phyloP scores from a whole-genome alignment of 2,113 vertebrate species.

The Cariama cristata region DNA sequence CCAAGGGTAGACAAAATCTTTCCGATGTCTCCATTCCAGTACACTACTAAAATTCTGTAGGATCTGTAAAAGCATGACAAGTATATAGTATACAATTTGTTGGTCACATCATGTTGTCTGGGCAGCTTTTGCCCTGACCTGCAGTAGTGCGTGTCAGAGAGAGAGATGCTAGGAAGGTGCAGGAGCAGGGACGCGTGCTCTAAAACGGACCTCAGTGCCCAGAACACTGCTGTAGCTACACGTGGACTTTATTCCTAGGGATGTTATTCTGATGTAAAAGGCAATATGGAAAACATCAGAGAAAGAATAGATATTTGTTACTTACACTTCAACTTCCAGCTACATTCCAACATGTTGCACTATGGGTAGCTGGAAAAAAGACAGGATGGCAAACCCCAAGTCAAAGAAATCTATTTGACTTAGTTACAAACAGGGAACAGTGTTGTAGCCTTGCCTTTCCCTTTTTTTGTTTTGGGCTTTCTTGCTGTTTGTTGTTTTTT shows the following conservation, averaged over 20 bases:
- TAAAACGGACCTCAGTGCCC: neutral
- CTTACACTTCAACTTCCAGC: neutral
- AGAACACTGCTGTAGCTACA: neutral
- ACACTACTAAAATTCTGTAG: neutral
- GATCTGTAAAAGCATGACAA: neutral
- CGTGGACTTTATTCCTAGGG: neutral
- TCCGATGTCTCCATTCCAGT: neutral
- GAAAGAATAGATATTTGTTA: neutral
- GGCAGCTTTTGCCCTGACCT: neutral
- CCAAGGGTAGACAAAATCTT: neutral
- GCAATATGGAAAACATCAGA: neutral
- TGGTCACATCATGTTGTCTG: neutral
- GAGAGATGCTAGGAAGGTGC: neutral
- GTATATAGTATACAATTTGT: neutral
- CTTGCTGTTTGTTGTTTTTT: neutral
- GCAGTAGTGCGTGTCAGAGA: neutral
- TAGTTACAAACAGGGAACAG: neutral
- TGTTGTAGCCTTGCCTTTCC: neutral
- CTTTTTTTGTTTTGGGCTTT: neutral
- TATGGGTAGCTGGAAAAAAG: neutral
- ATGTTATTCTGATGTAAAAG: neutral
- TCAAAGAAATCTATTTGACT: neutral
- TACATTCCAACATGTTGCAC: neutral
- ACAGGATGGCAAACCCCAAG: neutral
- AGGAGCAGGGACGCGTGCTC: accelerated